Base-by-base conservation (phyloP, 2,888 invertebrate species). In the Scaptomyza caliginosa region DNA sequence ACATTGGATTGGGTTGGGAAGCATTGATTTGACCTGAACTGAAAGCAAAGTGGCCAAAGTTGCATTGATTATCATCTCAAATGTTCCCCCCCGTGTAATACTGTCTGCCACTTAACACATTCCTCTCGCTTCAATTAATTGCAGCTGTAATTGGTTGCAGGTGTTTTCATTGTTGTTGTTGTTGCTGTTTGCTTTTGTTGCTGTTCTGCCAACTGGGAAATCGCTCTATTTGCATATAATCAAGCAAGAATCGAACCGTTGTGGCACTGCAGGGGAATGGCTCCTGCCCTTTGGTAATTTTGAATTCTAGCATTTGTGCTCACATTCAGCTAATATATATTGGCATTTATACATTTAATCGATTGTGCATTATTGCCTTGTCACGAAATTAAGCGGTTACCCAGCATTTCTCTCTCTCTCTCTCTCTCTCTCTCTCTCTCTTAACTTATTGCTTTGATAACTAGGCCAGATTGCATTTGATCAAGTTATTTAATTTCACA, bases 201-300 rank as follows among this genome's bases (percentile, higher is more conserved):
- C 55, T n/a, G 19, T 43, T 11, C 43, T 43, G n/a, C 30, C 19
- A n/a, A n/a, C 40, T n/a, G 51, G 59, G 42, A 57, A 78, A 56
- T 66, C 52, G 43, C 57, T 63, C 65, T 87, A 73, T 82, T 82
- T 85, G 67, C 82, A 75, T 82, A 72, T 64, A 78, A 81, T 87
- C 87, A 87, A 62, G 76, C 65, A n/a, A n/a, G 43, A 55, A 58
- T 71, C 42, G 56, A 67, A 68, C 60, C 51, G 42, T 19, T 34
- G n/a, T 34, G 34, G 7, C 17, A 5, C n/a, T 28, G 8, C 3
- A 8, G 7, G 7, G 11, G 2, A 0, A 49, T 13, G 19, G 58
- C 59, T 3, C 1, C 2, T n/a, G n/a, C n/a, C n/a, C n/a, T n/a
- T n/a, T n/a, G 34, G 39, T 45, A 54, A 10, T 26, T 32, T 13